Percentiles rank a stretch among this genome's conserved stretches.
Conservation (phyloP, 2,113 vertebrate genomes). For the Hippotragus niger region DNA sequence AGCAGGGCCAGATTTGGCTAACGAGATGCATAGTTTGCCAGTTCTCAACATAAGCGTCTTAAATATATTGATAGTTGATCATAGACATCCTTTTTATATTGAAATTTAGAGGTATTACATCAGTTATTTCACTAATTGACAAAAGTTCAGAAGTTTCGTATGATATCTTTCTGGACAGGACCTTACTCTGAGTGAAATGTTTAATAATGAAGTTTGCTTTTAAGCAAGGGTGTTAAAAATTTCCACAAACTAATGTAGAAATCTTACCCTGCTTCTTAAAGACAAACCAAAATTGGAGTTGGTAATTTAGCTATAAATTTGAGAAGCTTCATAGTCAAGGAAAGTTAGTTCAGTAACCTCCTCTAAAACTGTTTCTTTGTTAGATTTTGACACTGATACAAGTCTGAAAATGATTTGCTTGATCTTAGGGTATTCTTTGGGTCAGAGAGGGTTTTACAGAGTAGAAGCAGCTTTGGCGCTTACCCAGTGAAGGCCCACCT, state of each 20-base stretch:
- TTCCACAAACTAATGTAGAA: not conserved
- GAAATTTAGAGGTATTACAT: not conserved
- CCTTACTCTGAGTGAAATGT: not conserved
- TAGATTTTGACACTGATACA: not conserved
- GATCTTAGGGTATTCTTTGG: not conserved
- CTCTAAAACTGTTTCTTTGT: not conserved
- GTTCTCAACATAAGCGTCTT: not conserved
- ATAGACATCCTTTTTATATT: not conserved
- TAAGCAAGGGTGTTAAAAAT: not conserved
- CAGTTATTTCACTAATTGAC: not conserved
- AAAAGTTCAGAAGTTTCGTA: not conserved
- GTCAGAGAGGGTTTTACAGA: not conserved
- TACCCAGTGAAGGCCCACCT: not conserved
- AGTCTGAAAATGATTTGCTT: not conserved
- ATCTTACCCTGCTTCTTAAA: not conserved
- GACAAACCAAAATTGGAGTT: not conserved
- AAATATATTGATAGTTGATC: not conserved
- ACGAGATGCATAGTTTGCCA: not conserved
- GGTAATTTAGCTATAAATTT: not conserved
- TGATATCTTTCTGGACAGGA: not conserved
- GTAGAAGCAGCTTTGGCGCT: not conserved
- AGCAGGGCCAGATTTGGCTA: not conserved
- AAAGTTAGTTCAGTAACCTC: not conserved
- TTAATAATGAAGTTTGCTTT: not conserved
- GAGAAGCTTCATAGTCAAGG: not conserved